Percentiles rank a stretch among this genome's conserved stretches.
phyloP scores from a whole-genome alignment of 2,888 invertebrate species.

The Eristalinus aeneus region DNA sequence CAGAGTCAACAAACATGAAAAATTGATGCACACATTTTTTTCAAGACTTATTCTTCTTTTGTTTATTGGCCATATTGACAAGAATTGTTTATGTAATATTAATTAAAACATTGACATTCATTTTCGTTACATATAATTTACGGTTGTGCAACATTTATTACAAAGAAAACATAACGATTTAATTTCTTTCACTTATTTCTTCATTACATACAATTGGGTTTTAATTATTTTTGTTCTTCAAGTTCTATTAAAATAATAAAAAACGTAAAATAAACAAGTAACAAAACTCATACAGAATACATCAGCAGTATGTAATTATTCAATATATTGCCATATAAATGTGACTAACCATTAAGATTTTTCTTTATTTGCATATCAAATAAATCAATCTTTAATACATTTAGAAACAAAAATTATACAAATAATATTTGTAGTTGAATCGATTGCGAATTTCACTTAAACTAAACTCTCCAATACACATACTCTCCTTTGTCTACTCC shows the following conservation, averaged over 20 bases:
- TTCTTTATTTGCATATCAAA: conserved; percentile 13
- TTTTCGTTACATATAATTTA: conserved; percentile 57
- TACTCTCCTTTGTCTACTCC: neutral
- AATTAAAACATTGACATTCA: conserved; percentile 72
- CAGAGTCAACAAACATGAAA: too few relatives aligned
- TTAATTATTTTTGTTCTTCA: conserved; percentile 32
- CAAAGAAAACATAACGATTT: conserved; percentile 42
- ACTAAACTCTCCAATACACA: conserved; percentile 26
- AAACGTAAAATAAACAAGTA: conserved; percentile 29
- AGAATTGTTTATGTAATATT: conserved; percentile 75
- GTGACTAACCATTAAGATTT: conserved; percentile 33
- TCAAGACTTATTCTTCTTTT: conserved; percentile 52
- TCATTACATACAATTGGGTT: conserved; percentile 13
- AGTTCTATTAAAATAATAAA: neutral
- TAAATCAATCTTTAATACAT: conserved; percentile 22
- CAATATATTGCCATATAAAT: conserved; percentile 46
- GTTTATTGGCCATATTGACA: conserved; percentile 80
- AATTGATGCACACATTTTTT: too few relatives aligned
- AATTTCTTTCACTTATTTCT: conserved; percentile 24
- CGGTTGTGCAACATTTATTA: conserved; percentile 50
- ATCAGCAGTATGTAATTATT: conserved; percentile 11
- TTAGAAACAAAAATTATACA: conserved; percentile 30
- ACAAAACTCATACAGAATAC: conserved; percentile 38
- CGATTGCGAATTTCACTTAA: conserved; percentile 28
- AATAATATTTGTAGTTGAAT: conserved; percentile 21